Conservation (phyloP, 2,113 vertebrate species). For the Cacatua alba region DNA sequence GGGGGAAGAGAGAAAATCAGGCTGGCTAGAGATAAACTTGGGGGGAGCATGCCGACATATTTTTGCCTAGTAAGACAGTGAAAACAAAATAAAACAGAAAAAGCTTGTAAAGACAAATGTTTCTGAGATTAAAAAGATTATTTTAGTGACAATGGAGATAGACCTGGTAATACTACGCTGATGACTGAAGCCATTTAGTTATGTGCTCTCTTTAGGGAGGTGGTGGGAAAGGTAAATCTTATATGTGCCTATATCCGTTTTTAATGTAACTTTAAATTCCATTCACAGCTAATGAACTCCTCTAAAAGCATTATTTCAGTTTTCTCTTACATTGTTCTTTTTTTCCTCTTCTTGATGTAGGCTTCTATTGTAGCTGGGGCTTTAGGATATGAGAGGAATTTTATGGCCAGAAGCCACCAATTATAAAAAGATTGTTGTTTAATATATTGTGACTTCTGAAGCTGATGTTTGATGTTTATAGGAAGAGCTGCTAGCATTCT, state of each 20-base stretch:
- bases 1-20: not conserved
- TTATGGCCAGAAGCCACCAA: not conserved
- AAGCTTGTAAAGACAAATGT: not conserved
- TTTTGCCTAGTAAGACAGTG: not conserved
- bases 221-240: not conserved
- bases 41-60: not conserved
- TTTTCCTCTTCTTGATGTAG: not conserved
- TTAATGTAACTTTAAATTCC: conserved; percentile 27
- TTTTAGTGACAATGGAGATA: not conserved
- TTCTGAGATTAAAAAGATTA: not conserved
- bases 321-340: conserved; percentile 15
- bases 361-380: not conserved
- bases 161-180: not conserved
- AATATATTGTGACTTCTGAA: not conserved
- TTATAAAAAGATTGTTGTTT: not conserved
- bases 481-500: not conserved
- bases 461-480: not conserved
- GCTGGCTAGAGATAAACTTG: not conserved
- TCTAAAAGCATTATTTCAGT: not conserved
- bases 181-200: not conserved
- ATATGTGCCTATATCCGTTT: not conserved
- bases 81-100: not conserved
- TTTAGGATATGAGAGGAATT: not conserved
- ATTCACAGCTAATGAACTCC: not conserved
- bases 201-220: no score